phyloP scores from a whole-genome alignment of 2,888 invertebrate genomes.

The Steromphala cineraria region DNA sequence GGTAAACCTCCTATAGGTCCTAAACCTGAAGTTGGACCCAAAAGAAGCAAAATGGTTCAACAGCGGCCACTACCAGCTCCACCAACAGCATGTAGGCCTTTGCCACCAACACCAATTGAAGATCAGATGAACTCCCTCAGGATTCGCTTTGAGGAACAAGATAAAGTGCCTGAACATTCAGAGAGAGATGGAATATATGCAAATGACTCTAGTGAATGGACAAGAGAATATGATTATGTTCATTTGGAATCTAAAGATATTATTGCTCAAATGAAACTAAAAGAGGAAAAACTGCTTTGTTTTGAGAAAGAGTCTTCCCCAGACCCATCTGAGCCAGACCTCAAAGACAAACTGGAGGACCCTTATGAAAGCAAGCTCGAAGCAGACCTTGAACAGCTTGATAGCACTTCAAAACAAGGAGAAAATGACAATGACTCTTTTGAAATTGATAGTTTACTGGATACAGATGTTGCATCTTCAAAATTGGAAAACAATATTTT shows the following conservation, averaged over 20 bases:
- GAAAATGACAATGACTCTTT: background rate
- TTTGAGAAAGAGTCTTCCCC: conserved; percentile 17
- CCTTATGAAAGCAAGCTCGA: background rate
- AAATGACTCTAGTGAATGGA: conserved; percentile 78
- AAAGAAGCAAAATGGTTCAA: conserved; percentile 78
- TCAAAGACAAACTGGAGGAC: background rate
- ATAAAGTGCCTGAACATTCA: background rate
- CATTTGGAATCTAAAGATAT: conserved; percentile 83
- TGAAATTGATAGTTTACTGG: background rate
- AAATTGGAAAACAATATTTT: background rate
- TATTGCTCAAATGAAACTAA: conserved; percentile 69
- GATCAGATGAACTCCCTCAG: conserved; percentile 21
- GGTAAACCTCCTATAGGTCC: conserved; percentile 55
- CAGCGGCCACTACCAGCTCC: conserved; percentile 77
- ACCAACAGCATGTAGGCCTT: conserved; percentile 56
- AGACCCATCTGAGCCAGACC: background rate
- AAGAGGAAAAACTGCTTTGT: conserved; percentile 17
- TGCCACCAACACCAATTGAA: conserved; percentile 51
- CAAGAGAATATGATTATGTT: conserved; percentile 95
- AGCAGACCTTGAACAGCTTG: background rate
- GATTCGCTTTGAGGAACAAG: conserved; percentile 18
- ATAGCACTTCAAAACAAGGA: background rate
- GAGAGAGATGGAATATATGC: conserved; percentile 39
- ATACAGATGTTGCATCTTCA: conserved; percentile 32
- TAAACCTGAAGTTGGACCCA: conserved; percentile 49